Evolutionary conservation across 2,888 invertebrate species (phyloP), one percentile per base, ranked within the genome.

Genomic region (Diadegma fenestrale): DNA sequence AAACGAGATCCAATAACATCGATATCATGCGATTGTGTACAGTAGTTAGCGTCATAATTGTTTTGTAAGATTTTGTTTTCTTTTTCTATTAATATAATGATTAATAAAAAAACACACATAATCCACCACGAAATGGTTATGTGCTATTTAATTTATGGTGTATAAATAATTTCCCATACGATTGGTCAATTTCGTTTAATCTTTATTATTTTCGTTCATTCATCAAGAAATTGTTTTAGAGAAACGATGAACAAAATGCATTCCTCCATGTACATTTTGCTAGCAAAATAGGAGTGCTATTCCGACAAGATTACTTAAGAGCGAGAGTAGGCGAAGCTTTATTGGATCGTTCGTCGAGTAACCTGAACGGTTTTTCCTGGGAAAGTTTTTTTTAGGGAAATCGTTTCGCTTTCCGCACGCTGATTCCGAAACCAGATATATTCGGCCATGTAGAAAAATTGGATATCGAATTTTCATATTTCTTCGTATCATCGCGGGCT

Each of bases 11-110:
- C 86, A 87, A 86, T 84, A 80, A 79, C 77, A 75, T 82, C 76
- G 80, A 87, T 88, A 89, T 63, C 68, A 82, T 73, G 78, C 82
- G 66, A 87, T 88, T 89, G 82, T 91, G 90, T 91, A 90, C 89
- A 90, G 89, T 91, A 91, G 90, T 88, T 90, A 89, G 88, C 82
- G 86, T 89, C 87, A 88, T 88, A 84, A 90, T 91, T 90, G 88
- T 90, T 92, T 92, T 90, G 89, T 92, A 92, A 91, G 54, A 91
- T 88, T 91, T 80, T 92, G 88, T 90, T 91, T 91, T 89, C 89
- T 87, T 86, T 91, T 90, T 91, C 90, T 88, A 91, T 91, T 66
- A 88, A 89, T 87, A 91, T 90, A 91, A 90, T 89, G 88, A 69
- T 37, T 48, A 72, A 37, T 37, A 75, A 45, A 51, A 51, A 63